Evolutionary conservation across 2,888 invertebrate genomes (phyloP).

Genomic region (Athrips mouffetella): DNA sequence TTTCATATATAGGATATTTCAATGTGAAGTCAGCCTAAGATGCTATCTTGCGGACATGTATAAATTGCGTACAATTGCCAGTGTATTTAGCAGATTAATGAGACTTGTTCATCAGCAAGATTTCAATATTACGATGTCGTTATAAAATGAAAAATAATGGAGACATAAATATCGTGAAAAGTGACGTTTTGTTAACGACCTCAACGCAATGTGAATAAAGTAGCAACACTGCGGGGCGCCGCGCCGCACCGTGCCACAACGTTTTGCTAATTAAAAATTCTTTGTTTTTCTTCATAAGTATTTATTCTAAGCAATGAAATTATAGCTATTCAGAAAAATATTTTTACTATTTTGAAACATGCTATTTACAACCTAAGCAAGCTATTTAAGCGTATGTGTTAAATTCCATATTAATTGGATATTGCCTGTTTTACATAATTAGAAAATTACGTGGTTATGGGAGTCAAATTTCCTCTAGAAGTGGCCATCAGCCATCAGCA

Average conservation of each 20-base stretch:
- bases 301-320: slow-evolving; percentile 36
- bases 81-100: slow-evolving; percentile 9
- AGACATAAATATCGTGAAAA: slow-evolving; percentile 73
- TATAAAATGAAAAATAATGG: slow-evolving; percentile 66
- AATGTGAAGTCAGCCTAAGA: background rate
- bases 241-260: slow-evolving; percentile 44
- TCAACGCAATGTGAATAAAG: slow-evolving; percentile 62
- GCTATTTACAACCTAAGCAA: slow-evolving; percentile 48
- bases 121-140: slow-evolving; percentile 60
- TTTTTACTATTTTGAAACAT: slow-evolving; percentile 60
- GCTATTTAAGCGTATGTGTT: slow-evolving; percentile 43
- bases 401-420: slow-evolving; percentile 46
- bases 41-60: slow-evolving; percentile 4
- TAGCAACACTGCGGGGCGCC: slow-evolving; percentile 62
- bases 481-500: background rate
- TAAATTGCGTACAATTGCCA: slow-evolving; percentile 5
- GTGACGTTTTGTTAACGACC: slow-evolving; percentile 71
- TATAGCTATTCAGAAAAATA: slow-evolving; percentile 57
- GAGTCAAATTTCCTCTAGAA: slow-evolving; percentile 6
- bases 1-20: background rate
- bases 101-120: slow-evolving; percentile 41
- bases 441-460: slow-evolving; percentile 5
- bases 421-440: slow-evolving; percentile 17
- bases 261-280: slow-evolving; percentile 69
- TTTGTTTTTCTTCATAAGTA: slow-evolving; percentile 43